Conservation (phyloP, 2,888 invertebrate species). For the Calameuta filiformis region DNA sequence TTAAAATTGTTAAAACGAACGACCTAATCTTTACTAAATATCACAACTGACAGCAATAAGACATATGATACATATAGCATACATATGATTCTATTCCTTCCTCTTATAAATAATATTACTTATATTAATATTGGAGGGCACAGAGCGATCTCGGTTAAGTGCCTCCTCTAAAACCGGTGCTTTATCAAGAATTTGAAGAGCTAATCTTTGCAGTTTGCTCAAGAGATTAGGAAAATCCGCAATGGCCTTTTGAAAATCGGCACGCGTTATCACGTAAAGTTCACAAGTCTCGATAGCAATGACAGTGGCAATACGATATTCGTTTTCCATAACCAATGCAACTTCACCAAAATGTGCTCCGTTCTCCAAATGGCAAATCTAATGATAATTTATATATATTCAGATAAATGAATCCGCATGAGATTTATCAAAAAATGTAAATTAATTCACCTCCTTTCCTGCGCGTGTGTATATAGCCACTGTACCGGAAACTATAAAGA, state of each 20-base stretch:
- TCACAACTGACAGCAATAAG: background rate
- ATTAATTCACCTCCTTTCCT: conserved; percentile 60
- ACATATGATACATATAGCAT: background rate
- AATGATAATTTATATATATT: conserved; percentile 17
- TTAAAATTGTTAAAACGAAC: background rate
- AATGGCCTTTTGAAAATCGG: conserved; percentile 61
- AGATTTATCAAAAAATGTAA: conserved; percentile 6
- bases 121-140: conserved; percentile 38
- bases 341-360: conserved; percentile 68
- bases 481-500: conserved; percentile 64
- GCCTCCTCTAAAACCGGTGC: conserved; percentile 34
- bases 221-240: conserved; percentile 59
- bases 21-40: background rate
- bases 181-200: conserved; percentile 41
- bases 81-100: background rate
- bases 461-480: conserved; percentile 63
- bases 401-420: background rate
- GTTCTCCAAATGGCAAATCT: conserved; percentile 67
- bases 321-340: conserved; percentile 63
- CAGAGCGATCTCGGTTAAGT: conserved; percentile 5
- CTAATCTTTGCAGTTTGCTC: conserved; percentile 52
- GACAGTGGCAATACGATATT: conserved; percentile 61
- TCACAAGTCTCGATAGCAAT: conserved; percentile 67
- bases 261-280: conserved; percentile 58
- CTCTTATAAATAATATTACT: conserved; percentile 34